Conservation (phyloP, 2,113 vertebrate species). For the Electrona antarctica region DNA sequence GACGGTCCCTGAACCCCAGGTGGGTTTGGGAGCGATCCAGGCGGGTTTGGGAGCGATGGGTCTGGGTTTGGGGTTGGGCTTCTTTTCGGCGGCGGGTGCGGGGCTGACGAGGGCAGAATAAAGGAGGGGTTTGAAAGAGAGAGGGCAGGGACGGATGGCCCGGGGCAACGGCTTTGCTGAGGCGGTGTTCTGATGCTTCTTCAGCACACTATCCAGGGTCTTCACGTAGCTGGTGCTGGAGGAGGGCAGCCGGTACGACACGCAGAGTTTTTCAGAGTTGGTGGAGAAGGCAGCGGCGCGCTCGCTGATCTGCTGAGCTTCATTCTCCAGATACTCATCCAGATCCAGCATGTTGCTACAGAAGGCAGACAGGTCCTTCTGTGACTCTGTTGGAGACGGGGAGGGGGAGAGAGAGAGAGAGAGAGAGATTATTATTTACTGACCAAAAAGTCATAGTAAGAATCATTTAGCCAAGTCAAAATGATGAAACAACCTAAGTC, state of each 20-base stretch:
- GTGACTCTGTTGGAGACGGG: constrained; percentile 65
- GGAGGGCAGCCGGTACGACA: constrained; percentile 89
- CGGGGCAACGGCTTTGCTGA: constrained; percentile 18
- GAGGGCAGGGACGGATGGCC: constrained; percentile 69
- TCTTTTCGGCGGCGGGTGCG: constrained; percentile 43
- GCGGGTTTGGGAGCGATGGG: background rate
- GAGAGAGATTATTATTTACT: constrained; percentile 8
- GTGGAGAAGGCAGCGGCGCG: constrained; percentile 85
- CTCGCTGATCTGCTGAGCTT: constrained; percentile 90
- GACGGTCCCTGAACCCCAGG: background rate
- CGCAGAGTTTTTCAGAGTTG: constrained; percentile 72
- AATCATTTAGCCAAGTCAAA: background rate
- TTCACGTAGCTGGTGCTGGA: constrained; percentile 95
- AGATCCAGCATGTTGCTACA: constrained; percentile 94
- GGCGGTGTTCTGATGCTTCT: constrained; percentile 74
- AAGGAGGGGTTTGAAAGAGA: constrained; percentile 37
- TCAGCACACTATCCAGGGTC: constrained; percentile 91
- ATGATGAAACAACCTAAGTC: background rate
- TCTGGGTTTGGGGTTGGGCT: constrained; percentile 2
- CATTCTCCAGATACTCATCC: constrained; percentile 94
- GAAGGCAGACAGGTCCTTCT: constrained; percentile 93
- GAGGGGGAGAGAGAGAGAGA: constrained; percentile 7
- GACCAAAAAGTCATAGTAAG: no score
- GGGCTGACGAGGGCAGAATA: constrained; percentile 55
- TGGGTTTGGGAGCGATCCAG: background rate